Percentiles rank a stretch among this genome's conserved stretches.
Evolutionary conservation across 1,140 invertebrate genomes (phyloP).

Genomic region (Magallana angulata): DNA sequence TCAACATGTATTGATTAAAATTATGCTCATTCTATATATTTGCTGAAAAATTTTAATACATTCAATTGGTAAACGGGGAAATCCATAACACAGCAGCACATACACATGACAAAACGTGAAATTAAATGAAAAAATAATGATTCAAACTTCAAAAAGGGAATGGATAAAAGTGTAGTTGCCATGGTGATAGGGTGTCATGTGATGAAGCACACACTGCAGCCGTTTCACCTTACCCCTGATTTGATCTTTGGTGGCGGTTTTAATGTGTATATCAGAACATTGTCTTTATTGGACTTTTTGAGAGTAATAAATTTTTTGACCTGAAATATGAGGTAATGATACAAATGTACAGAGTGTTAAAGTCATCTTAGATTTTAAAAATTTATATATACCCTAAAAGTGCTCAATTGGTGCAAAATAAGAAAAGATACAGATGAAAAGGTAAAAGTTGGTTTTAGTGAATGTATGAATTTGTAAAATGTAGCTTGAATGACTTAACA

Average conservation of each 20-base stretch:
- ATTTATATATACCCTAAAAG: no score
- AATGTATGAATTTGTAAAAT: no score
- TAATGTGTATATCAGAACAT: constrained; percentile 15
- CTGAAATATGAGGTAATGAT: background rate
- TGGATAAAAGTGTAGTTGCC: background rate
- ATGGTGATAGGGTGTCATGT: constrained; percentile 9
- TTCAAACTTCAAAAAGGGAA: no score
- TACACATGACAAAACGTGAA: background rate
- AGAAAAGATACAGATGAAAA: no score
- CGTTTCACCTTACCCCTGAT: background rate
- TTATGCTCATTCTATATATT: no score
- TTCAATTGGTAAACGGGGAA: background rate
- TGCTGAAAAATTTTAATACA: no score
- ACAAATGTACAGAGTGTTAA: background rate
- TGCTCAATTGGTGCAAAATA: no score
- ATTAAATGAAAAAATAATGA: background rate
- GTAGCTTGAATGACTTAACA: no score
- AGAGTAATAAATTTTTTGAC: background rate
- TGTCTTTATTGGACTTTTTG: constrained; percentile 25
- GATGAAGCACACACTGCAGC: constrained; percentile 15
- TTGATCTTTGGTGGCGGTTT: constrained; percentile 22
- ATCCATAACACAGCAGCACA: background rate
- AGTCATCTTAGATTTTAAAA: background rate
- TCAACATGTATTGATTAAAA: no score
- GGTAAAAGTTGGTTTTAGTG: no score